Percentiles rank a stretch among this genome's conserved stretches.
These are phyloP conservation scores for Sycobia sp. DNA, from an alignment of 1,140 invertebrate genomes.

Conservation along the genomic window DNA sequence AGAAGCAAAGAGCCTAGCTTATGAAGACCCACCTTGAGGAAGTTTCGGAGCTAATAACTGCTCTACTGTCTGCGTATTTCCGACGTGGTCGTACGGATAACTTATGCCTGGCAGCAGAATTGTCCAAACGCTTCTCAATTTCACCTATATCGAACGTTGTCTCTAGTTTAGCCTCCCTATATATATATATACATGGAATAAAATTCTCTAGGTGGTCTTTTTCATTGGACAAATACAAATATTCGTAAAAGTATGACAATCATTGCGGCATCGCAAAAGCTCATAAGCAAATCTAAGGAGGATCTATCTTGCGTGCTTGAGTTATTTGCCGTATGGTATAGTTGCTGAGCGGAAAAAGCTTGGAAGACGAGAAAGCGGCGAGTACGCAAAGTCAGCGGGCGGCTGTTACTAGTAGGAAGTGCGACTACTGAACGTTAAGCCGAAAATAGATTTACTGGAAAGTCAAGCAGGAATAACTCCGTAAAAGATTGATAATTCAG, in stretches of 20 bases:
- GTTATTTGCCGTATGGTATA: no score
- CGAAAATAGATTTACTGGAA: conserved; percentile 47
- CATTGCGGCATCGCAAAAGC: no score
- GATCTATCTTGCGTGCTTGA: no score
- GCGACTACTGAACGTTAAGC: conserved; percentile 36
- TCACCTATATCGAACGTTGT: conserved; percentile 67
- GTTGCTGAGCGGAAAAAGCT: no score
- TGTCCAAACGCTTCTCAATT: conserved; percentile 69
- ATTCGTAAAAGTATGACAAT: no score
- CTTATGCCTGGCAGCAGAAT: conserved; percentile 76
- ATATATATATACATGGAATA: no score
- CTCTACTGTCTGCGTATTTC: conserved; percentile 64
- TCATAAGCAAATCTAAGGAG: no score
- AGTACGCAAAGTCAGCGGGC: not conserved
- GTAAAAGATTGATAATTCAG: conserved; percentile 10
- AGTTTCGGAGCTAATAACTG: conserved; percentile 34
- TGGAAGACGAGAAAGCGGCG: not conserved
- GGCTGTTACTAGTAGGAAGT: conserved; percentile 16
- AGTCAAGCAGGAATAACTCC: conserved; percentile 14
- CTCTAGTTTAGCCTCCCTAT: conserved; percentile 48
- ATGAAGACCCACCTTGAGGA: conserved; percentile 32
- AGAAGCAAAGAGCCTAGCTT: no score
- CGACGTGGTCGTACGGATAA: conserved; percentile 73
- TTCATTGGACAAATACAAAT: no score
- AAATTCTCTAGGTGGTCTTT: no score